Percentiles rank a stretch among this genome's conserved stretches.
phyloP scores from a whole-genome alignment of 2,113 vertebrate species.

The Grammomys dolichurus region DNA sequence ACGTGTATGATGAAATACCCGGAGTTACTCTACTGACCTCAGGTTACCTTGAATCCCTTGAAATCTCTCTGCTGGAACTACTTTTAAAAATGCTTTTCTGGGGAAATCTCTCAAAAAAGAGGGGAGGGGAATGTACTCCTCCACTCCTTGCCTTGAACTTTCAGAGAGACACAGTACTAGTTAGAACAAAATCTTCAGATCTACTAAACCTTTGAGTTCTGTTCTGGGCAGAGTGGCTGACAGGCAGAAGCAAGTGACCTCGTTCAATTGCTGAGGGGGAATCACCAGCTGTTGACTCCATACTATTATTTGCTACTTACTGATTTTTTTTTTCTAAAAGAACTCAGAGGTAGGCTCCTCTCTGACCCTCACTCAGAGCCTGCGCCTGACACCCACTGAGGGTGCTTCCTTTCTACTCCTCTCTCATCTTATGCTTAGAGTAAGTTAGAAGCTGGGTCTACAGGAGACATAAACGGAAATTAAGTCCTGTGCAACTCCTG shows the following conservation, averaged over 20 bases:
- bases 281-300: not conserved
- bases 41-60: not conserved
- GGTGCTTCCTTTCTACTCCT: not conserved
- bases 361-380: not conserved
- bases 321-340: slow-evolving; percentile 12
- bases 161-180: not conserved
- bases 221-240: not conserved
- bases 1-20: not conserved
- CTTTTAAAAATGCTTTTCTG: slow-evolving; percentile 38
- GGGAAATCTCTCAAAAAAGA: not conserved
- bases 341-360: not conserved
- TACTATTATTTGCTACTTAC: not conserved
- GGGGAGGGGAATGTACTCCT: no score
- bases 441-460: not conserved
- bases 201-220: not conserved
- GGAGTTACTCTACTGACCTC: not conserved
- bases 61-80: not conserved
- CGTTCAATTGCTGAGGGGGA: not conserved
- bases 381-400: not conserved
- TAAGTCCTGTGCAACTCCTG: not conserved
- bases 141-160: not conserved
- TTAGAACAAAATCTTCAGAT: not conserved
- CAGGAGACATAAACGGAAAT: not conserved
- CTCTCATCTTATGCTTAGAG: not conserved
- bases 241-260: not conserved